These are phyloP conservation scores for Chrysaora quinquecirrha DNA, from an alignment of 30 jellyfish, hydroid and myxozoan species.

Conservation along the genomic window DNA sequence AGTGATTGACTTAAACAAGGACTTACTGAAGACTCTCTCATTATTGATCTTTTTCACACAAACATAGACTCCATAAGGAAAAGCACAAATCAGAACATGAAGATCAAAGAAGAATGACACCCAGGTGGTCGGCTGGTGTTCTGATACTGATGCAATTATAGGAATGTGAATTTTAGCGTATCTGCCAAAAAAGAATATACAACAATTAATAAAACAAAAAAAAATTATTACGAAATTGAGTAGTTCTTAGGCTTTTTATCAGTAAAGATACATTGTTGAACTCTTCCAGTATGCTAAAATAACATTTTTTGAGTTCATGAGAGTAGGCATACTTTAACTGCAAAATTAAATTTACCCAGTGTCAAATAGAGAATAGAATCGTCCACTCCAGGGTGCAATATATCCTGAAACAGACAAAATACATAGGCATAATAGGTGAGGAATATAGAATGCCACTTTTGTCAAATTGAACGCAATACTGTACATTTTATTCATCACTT, in stretches of 20 bases:
- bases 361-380: conserved; percentile 97
- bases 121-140: conserved; percentile 99
- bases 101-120: conserved; percentile 98
- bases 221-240: no score
- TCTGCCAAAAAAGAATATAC: conserved; percentile 41
- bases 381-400: conserved; percentile 99
- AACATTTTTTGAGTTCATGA: no score
- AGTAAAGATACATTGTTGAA: no score
- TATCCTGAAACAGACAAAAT: conserved; percentile 69
- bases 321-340: no score
- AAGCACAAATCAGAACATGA: conserved; percentile 92
- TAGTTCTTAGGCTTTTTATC: no score
- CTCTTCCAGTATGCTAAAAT: no score
- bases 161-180: conserved; percentile 99
- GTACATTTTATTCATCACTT: no score
- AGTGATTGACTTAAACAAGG: no score
- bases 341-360: conserved; percentile 99
- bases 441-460: no score
- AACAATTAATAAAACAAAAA: no score
- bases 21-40: conserved; percentile 95
- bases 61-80: conserved; percentile 95
- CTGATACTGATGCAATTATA: conserved; percentile 99
- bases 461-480: no score
- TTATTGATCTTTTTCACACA: conserved; percentile 91
- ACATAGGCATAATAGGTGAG: no score